Evolutionary conservation across 2,888 invertebrate species (phyloP).

Genomic region (Ophion obscuratus): DNA sequence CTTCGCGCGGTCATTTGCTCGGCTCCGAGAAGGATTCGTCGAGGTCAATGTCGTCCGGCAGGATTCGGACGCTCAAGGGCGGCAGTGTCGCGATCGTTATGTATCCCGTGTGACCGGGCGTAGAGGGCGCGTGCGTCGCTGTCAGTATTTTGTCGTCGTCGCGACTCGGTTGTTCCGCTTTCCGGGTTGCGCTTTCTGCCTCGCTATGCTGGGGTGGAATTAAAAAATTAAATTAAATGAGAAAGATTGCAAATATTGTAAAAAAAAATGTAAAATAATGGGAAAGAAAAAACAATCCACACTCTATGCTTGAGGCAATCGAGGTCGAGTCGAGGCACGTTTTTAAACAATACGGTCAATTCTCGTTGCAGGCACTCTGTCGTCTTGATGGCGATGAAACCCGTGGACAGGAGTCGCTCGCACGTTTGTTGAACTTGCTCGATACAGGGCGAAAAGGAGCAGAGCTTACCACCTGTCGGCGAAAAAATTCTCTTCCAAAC

Average conservation of each 20-base stretch:
- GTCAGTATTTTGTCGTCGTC: slow-evolving; percentile 87
- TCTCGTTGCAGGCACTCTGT: slow-evolving; percentile 94
- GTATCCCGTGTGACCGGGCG: slow-evolving; percentile 98
- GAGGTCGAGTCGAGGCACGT: slow-evolving; percentile 88
- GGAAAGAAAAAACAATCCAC: slow-evolving; percentile 51
- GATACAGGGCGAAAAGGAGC: slow-evolving; percentile 99
- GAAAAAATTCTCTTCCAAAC: slow-evolving; percentile 17
- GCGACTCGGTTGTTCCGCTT: slow-evolving; percentile 61
- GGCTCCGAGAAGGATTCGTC: background rate
- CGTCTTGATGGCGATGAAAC: slow-evolving; percentile 94
- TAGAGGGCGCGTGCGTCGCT: slow-evolving; percentile 89
- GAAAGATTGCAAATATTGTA: background rate
- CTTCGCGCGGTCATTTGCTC: background rate
- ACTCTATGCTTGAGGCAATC: slow-evolving; percentile 89
- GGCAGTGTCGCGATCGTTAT: slow-evolving; percentile 96
- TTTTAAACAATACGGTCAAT: slow-evolving; percentile 89
- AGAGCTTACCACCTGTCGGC: slow-evolving; percentile 93
- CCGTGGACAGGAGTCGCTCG: slow-evolving; percentile 88
- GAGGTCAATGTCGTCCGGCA: slow-evolving; percentile 37
- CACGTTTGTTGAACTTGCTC: slow-evolving; percentile 98
- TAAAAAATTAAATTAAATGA: no score
- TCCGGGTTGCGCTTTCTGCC: slow-evolving; percentile 74
- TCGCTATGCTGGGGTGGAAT: slow-evolving; percentile 65
- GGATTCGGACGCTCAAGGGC: slow-evolving; percentile 85
- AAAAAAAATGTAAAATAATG: background rate